A percentile compares a stretch with the other conserved stretches of the same genome.
These are phyloP conservation scores for Syndactyla subalaris DNA, from an alignment of 2,797 vertebrate genomes.

Conservation along the genomic window DNA sequence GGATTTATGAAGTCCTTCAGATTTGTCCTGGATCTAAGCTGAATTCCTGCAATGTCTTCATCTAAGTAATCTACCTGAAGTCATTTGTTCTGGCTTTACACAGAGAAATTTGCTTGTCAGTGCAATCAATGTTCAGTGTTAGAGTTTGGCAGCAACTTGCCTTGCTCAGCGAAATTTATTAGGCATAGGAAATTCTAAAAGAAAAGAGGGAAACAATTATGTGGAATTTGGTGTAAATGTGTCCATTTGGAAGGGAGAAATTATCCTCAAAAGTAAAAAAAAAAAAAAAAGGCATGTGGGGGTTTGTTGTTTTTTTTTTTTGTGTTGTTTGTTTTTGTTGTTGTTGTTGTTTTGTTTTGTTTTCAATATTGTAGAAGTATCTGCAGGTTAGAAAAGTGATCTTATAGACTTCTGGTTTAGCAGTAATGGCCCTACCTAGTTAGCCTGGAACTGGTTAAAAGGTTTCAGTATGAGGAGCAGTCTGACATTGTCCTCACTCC, in stretches of 20 bases:
- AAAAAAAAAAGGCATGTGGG: accelerated
- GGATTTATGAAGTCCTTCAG: neutral
- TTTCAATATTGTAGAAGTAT: neutral
- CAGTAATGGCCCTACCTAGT: neutral
- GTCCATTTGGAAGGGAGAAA: neutral
- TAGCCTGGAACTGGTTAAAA: neutral
- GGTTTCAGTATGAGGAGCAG: accelerated
- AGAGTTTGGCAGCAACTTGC: neutral
- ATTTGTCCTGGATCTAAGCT: neutral
- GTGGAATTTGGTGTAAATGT: neutral
- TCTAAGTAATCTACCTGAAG: neutral
- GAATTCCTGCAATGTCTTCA: neutral
- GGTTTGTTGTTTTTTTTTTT: too few relatives aligned
- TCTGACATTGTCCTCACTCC: neutral
- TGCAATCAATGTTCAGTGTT: neutral
- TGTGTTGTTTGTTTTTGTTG: too few relatives aligned
- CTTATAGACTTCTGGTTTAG: neutral
- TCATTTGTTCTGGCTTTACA: neutral
- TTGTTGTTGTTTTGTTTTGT: neutral
- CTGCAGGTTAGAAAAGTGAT: neutral
- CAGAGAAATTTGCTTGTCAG: neutral
- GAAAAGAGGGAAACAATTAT: neutral
- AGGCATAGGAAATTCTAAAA: neutral
- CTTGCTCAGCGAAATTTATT: neutral
- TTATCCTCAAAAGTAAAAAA: neutral